Evolutionary conservation across 2,797 vertebrate species (phyloP).

Genomic region (Discoglossus pictus): DNA sequence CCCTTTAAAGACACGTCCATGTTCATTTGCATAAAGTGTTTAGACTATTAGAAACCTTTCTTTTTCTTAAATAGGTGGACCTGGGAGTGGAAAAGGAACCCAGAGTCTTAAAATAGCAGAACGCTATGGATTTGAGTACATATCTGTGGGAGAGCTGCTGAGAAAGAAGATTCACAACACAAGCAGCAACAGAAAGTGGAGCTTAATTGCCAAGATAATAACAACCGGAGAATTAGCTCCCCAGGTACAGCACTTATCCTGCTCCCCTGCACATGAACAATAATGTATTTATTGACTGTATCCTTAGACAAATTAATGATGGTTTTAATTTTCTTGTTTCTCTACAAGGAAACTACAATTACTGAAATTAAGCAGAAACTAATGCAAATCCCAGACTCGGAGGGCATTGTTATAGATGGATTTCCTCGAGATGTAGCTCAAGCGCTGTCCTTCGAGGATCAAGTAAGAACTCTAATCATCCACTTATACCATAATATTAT

Average conservation of each 20-base stretch:
- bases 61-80: too few relatives aligned
- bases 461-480: slow-evolving; percentile 74
- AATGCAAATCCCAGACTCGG: slow-evolving; percentile 95
- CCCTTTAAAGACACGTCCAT: too few relatives aligned
- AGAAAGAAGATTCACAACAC: slow-evolving; percentile 97
- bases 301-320: slow-evolving; percentile 20
- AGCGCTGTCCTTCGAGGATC: slow-evolving; percentile 95
- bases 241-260: slow-evolving; percentile 75
- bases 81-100: slow-evolving; percentile 96
- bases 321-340: slow-evolving; percentile 45
- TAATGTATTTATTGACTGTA: slow-evolving; percentile 22
- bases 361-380: slow-evolving; percentile 98
- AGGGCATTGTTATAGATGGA: slow-evolving; percentile 93
- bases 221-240: slow-evolving; percentile 96
- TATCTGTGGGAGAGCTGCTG: slow-evolving; percentile 93
- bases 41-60: too few relatives aligned
- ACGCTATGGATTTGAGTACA: slow-evolving; percentile 92
- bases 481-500: neutral
- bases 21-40: too few relatives aligned
- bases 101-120: slow-evolving; percentile 96
- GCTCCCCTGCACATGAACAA: neutral
- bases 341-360: slow-evolving; percentile 92
- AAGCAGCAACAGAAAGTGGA: slow-evolving; percentile 97
- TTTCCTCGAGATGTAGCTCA: slow-evolving; percentile 96
- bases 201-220: slow-evolving; percentile 97